Percentiles rank a stretch among this genome's conserved stretches.
phyloP scores from a whole-genome alignment of 2,888 invertebrate genomes.

The Cinara cedri region DNA sequence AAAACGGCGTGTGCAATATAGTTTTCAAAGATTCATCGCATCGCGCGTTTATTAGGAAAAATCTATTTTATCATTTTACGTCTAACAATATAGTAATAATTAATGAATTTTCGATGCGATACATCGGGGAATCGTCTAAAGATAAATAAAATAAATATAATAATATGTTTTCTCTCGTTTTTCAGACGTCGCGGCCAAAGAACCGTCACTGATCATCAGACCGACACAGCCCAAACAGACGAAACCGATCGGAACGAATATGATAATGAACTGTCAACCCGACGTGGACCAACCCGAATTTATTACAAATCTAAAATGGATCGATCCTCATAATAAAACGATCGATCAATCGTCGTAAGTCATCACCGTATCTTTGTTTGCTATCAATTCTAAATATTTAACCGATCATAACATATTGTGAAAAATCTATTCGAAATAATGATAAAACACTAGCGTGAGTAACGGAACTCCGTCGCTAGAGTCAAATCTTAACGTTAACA shows the following conservation, averaged over 20 bases:
- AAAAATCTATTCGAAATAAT: no score
- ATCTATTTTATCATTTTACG: not conserved
- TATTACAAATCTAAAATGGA: slow-evolving; percentile 80
- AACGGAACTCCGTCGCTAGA: no score
- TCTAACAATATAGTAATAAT: slow-evolving; percentile 2
- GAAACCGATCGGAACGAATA: slow-evolving; percentile 76
- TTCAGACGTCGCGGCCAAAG: slow-evolving; percentile 39
- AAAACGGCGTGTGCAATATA: not conserved
- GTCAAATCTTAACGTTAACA: no score
- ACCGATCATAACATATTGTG: no score
- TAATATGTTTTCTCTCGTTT: not conserved
- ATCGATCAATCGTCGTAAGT: slow-evolving; percentile 68
- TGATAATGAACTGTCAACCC: slow-evolving; percentile 80
- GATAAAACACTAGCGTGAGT: no score
- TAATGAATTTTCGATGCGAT: slow-evolving; percentile 2
- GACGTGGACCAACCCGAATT: slow-evolving; percentile 72
- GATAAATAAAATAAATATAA: not conserved
- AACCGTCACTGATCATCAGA: slow-evolving; percentile 36
- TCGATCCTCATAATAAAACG: slow-evolving; percentile 73
- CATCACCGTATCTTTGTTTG: no score
- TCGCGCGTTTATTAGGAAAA: not conserved
- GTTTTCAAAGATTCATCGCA: slow-evolving; percentile 2
- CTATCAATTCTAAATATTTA: no score
- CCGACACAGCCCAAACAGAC: slow-evolving; percentile 67
- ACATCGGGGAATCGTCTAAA: not conserved